Evolutionary conservation across 2,113 vertebrate species (phyloP), one percentile per base, ranked within the genome.

Genomic region (Lutjanus erythropterus): DNA sequence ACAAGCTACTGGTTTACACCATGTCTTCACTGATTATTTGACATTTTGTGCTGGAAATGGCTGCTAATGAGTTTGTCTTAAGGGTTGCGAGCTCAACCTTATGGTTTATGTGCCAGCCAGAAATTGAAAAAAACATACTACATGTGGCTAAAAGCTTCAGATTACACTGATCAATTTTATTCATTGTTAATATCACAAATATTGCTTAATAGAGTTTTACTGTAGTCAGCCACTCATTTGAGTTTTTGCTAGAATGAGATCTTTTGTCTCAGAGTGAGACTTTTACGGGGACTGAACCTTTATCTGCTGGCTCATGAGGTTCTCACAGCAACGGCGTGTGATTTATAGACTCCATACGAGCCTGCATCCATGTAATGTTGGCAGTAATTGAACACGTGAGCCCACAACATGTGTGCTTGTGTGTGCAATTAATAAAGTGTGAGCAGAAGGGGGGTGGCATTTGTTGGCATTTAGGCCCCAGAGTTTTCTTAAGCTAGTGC

Each of bases 301-400:
- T 78, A 71, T 78, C 66, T 60, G 47, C n/a, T 18, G 60, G 80
- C 62, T 77, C 85, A 73, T 6, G 23, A 69, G 73, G 84, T 74
- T 65, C 59, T 75, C 75, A 49, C 65, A 77, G 86, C 46, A 46
- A 78, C n/a, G 39, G 31, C 12, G 47, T 86, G 88, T 85, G 67
- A 81, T 88, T 80, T 68, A 21, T 56, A 44, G 42, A 46, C 41
- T 81, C 76, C 7, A 78, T 74, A 78, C 29, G 8, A n/a, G 31
- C 56, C 37, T 25, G 19, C 42, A 29, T 41, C 0, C 39, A 37
- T 29, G 52, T 46, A 68, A 37, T 37, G 14, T 21, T 19, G 31
- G 16, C 6, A 11, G 41, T 68, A 21, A 60, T 23, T 60, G 39
- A 83, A 65, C 78, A 64, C 9, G 10, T 37, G 58, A 6, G 49